Percentiles rank a stretch among this genome's conserved stretches.
These are phyloP conservation scores for Entomobrya proxima DNA, from an alignment of 2,888 invertebrate genomes.

Conservation along the genomic window DNA sequence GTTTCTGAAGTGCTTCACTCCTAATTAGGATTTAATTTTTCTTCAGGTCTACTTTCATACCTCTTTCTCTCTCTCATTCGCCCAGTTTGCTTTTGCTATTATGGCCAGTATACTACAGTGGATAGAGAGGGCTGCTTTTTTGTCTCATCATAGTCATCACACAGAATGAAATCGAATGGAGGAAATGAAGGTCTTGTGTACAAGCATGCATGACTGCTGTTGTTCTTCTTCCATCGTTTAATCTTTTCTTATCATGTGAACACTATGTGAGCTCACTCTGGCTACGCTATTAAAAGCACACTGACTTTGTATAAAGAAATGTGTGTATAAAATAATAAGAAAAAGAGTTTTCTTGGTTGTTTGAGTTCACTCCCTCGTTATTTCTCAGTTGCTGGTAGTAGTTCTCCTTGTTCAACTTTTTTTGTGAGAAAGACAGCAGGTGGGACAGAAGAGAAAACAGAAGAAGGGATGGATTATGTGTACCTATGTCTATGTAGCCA, in stretches of 20 bases:
- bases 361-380: background rate
- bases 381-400: background rate
- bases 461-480: no score
- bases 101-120: background rate
- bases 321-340: background rate
- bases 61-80: conserved; percentile 31
- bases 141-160: conserved; percentile 42
- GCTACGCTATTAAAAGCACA: background rate
- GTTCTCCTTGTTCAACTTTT: conserved; percentile 34
- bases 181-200: conserved; percentile 59
- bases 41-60: conserved; percentile 58
- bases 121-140: conserved; percentile 30
- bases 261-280: background rate
- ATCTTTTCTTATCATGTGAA: conserved; percentile 64
- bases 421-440: conserved; percentile 66
- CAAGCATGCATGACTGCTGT: conserved; percentile 65
- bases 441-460: conserved; percentile 42
- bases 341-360: background rate
- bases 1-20: conserved; percentile 72
- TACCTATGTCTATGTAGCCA: no score
- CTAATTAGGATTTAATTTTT: conserved; percentile 74
- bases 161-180: conserved; percentile 28
- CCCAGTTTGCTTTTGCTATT: background rate
- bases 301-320: background rate
- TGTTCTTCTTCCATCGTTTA: conserved; percentile 48